Evolutionary conservation across 1,140 invertebrate species (phyloP).

Genomic region (Caenorhabditis tropicalis): DNA sequence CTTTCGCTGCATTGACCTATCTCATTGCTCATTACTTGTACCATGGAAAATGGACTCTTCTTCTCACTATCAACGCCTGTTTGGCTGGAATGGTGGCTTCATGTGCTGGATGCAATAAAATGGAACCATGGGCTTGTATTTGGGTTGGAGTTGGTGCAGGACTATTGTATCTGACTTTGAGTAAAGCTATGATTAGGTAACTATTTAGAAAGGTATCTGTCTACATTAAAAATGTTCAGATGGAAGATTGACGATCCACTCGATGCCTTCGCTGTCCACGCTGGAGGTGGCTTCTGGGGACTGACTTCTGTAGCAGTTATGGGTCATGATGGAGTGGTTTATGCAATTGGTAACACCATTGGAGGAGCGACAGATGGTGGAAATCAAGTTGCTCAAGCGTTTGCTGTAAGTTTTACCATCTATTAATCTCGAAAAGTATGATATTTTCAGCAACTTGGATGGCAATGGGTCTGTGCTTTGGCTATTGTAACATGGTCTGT

Average conservation of each 20-base stretch:
- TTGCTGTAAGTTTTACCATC: too few species aligned
- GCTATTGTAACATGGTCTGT: conserved; percentile 75
- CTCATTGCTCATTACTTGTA: conserved; percentile 70
- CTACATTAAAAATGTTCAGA: conserved; percentile 48
- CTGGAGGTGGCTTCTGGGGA: conserved; percentile 76
- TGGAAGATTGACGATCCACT: conserved; percentile 76
- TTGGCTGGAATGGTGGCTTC: conserved; percentile 74
- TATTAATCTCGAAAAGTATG: too few species aligned
- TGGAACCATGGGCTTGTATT: conserved; percentile 73
- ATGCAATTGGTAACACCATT: conserved; percentile 51
- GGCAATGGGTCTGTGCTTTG: conserved; percentile 74
- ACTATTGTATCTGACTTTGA: conserved; percentile 72
- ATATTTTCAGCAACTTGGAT: conserved; percentile 73
- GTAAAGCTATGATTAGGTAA: conserved; percentile 66
- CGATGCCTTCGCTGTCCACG: conserved; percentile 76
- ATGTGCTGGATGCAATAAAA: conserved; percentile 75
- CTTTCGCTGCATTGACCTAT: conserved; percentile 73
- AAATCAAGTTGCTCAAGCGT: conserved; percentile 52
- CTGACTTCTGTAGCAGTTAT: conserved; percentile 71
- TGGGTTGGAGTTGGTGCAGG: conserved; percentile 73
- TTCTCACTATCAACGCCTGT: conserved; percentile 75
- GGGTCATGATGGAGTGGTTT: conserved; percentile 57
- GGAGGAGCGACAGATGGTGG: not conserved
- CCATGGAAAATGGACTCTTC: conserved; percentile 74
- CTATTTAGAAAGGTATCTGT: not conserved